Evolutionary conservation across 1,140 invertebrate genomes (phyloP), one percentile per base, ranked within the genome.

Genomic region (Muscidifurax raptorellus): DNA sequence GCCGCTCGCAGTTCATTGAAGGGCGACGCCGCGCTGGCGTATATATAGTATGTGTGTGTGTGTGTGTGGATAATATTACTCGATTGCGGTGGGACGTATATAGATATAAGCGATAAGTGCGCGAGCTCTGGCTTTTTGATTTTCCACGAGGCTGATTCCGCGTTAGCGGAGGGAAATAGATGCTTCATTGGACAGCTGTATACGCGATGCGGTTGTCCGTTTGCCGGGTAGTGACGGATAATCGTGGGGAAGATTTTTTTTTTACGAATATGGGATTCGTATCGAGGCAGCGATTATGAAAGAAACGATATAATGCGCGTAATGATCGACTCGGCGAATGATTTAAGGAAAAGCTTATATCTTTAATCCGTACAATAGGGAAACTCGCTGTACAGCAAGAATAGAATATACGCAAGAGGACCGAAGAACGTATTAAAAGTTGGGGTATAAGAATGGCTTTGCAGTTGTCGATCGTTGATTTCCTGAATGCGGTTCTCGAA

Each of bases 1-100:
- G 71, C 28, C 27, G 36, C 52, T 59, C 5, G 36, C 75, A 47
- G 81, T 82, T 82, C 52, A 59, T 75, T 76, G 47, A 44, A 25
- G 75, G 44, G 25, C 52, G 71, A 15, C 9, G 25, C n/a, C 15
- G 13, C 44, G 44, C 44, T 47, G 44, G 36, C 3, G 36, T 40
- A 40, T n/a, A n/a, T n/a, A n/a, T n/a, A n/a, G n/a, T n/a, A n/a
- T n/a, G n/a, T 9, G 36, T 9, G 36, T 47, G 13, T 47, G 15
- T 12, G 7, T 47, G 6, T 59, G n/a, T 28, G 66, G 66, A 69
- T 28, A 30, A 28, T 78, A 78, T 78, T 82, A 22, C 32, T 74
- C 52, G 64, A 75, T 75, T 27, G 80, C 32, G 32, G 9, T 40
- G 36, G 36, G 25, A 40, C 4, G 71, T 32, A 2, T 9, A 22